A percentile compares a stretch with the other conserved stretches of the same genome.
Conservation (phyloP, 2,113 vertebrate species). For the Anarhynchus alexandrinus region DNA sequence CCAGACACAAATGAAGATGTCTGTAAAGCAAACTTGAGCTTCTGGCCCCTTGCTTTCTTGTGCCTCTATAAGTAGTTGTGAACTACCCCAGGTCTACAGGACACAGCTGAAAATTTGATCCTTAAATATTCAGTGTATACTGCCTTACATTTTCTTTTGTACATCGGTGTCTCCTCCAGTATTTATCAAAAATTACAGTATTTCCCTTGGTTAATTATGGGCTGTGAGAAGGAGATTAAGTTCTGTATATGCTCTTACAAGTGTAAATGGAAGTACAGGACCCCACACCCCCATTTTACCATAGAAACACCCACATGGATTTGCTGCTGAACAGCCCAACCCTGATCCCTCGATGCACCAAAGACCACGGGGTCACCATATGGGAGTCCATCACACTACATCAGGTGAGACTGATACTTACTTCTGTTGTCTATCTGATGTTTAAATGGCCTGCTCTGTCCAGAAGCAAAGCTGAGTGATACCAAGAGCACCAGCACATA, state of each 20-base stretch:
- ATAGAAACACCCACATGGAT: not conserved
- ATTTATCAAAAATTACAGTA: not conserved
- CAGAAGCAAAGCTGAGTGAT: slow-evolving; percentile 70
- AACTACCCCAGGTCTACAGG: not conserved
- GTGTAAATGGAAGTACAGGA: not conserved
- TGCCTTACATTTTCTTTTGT: not conserved
- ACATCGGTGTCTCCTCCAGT: not conserved
- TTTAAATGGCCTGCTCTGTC: slow-evolving; percentile 78
- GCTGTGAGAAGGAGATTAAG: not conserved
- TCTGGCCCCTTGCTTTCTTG: not conserved
- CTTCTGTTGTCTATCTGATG: slow-evolving; percentile 91
- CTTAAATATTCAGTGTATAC: not conserved
- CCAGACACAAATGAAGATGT: not conserved
- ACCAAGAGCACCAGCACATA: slow-evolving; percentile 77
- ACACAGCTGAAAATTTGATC: not conserved
- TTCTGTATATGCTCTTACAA: not conserved
- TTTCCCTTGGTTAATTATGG: not conserved
- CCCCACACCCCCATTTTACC: not conserved
- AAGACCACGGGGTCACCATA: accelerated
- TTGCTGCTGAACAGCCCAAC: not conserved
- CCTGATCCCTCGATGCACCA: not conserved
- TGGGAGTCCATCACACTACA: accelerated
- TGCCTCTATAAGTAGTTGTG: not conserved
- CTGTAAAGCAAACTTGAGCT: not conserved
- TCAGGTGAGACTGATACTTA: slow-evolving; percentile 67